A percentile compares a stretch with the other conserved stretches of the same genome.
Evolutionary conservation across 2,113 vertebrate species (phyloP).

Genomic region (Phycodurus eques): DNA sequence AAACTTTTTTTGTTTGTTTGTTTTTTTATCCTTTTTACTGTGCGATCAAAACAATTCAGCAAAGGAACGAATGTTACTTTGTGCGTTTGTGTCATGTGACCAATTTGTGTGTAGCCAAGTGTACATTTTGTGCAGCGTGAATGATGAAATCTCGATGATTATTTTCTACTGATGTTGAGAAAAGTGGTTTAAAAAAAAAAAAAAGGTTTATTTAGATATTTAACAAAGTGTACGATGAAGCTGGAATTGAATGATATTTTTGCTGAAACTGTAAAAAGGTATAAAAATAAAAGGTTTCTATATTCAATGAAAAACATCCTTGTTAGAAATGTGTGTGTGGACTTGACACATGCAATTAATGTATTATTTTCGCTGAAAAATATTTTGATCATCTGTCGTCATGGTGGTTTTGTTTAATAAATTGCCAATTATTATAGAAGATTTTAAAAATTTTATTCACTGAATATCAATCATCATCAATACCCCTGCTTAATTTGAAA

Average conservation of each 20-base stretch:
- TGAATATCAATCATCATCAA: too few species aligned
- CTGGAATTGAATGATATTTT: conserved; percentile 74
- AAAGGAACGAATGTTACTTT: not conserved
- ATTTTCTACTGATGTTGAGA: conserved; percentile 70
- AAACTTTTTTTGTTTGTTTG: too few species aligned
- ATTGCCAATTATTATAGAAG: too few species aligned
- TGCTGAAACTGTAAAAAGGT: conserved; percentile 68
- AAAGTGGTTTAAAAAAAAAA: conserved; percentile 36
- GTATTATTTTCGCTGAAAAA: too few species aligned
- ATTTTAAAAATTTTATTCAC: too few species aligned
- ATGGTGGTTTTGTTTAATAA: not conserved
- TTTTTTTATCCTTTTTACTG: not conserved
- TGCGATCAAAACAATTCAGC: not conserved
- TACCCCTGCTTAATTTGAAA: too few species aligned
- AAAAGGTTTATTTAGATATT: conserved; percentile 67
- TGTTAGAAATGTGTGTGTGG: not conserved
- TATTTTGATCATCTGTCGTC: not conserved
- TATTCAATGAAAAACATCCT: conserved; percentile 58
- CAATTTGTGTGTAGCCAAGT: conserved; percentile 29
- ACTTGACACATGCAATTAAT: not conserved
- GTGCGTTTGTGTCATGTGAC: conserved; percentile 23
- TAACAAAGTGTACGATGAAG: conserved; percentile 65
- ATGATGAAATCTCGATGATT: conserved; percentile 50
- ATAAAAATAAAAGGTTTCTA: conserved; percentile 55
- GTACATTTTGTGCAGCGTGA: conserved; percentile 51